Base-by-base conservation (phyloP, 2,797 vertebrate species). In the Novumbra hubbsi region DNA sequence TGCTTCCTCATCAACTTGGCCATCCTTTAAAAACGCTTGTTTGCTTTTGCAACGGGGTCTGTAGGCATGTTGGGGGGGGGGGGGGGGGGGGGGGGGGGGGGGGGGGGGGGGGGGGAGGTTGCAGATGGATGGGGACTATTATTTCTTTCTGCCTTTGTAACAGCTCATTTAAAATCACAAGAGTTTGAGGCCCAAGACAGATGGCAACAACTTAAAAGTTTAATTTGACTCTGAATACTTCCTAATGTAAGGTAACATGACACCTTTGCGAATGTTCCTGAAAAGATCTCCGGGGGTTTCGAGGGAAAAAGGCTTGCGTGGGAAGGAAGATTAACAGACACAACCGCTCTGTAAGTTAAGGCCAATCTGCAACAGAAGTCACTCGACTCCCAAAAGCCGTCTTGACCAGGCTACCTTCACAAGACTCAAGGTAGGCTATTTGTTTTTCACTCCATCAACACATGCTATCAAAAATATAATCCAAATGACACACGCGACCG, bases 151-250 rank as follows among this genome's bases (percentile, higher is more conserved):
- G 80, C 74, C 81, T 88, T 87, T 86, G 87, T 87, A 88, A 88
- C 86, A 89, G 89, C 88, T 90, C 86, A 86, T 89, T 91, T 90
- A 87, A 89, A 90, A 91, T 87, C 86, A 87, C 81, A 81, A 85
- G 78, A 64, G 81, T 88, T 86, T 81, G 81, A 89, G 86, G 85
- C 80, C 69, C 62, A 77, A 87, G 78, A 90, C 84, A 83, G 80
- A 90, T 87, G 87, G 85, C 77, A 71, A 81, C 81, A 79, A 85
- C 85, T 85, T 85, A 86, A 85, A 79, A 85, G 87, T 86, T 84
- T 85, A 81, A 86, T 90, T 88, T 73, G 81, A 75, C 84, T 87
- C 64, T 84, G 66, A 85, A 88, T 83, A 81, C 80, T 84, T 89
- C 82, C 83, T 79, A 88, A 83, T 80, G 79, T 72, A 73, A 80